Evolutionary conservation across 2,797 vertebrate genomes (phyloP).

Genomic region (Sciurus vulgaris): DNA sequence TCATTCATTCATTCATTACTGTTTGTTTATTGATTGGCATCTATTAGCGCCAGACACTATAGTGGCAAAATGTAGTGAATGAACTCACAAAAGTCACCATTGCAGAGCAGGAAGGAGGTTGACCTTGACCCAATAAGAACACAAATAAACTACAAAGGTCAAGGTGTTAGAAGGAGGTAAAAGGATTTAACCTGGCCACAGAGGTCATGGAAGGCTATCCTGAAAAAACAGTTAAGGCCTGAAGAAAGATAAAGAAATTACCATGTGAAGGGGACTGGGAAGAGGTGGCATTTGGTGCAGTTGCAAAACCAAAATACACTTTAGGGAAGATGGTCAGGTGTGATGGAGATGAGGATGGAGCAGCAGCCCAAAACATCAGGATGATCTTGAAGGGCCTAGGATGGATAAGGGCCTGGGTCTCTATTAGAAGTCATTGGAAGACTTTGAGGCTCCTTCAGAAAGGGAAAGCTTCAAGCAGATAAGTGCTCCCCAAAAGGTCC

Average conservation of each 20-base stretch:
- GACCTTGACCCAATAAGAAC: not conserved
- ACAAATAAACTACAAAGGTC: not conserved
- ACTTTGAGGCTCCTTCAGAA: not conserved
- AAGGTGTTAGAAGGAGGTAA: not conserved
- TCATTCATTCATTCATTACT: not conserved
- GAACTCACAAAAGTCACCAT: not conserved
- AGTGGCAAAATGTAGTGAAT: not conserved
- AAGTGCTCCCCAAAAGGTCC: not conserved
- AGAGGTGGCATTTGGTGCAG: not conserved
- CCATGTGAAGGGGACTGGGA: too few relatives aligned
- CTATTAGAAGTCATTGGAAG: not conserved
- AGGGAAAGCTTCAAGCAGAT: not conserved
- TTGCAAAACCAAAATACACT: not conserved
- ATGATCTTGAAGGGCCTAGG: not conserved
- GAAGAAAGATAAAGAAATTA: not conserved
- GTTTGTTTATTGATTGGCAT: not conserved
- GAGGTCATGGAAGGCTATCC: not conserved
- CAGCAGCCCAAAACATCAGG: not conserved
- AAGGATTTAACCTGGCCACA: not conserved
- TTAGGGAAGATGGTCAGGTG: not conserved
- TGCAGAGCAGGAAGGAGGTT: not conserved
- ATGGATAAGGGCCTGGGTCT: not conserved
- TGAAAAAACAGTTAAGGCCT: not conserved
- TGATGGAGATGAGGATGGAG: not conserved
- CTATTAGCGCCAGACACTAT: not conserved